phyloP scores from a whole-genome alignment of 2,797 vertebrate genomes.

The Bradypus variegatus region DNA sequence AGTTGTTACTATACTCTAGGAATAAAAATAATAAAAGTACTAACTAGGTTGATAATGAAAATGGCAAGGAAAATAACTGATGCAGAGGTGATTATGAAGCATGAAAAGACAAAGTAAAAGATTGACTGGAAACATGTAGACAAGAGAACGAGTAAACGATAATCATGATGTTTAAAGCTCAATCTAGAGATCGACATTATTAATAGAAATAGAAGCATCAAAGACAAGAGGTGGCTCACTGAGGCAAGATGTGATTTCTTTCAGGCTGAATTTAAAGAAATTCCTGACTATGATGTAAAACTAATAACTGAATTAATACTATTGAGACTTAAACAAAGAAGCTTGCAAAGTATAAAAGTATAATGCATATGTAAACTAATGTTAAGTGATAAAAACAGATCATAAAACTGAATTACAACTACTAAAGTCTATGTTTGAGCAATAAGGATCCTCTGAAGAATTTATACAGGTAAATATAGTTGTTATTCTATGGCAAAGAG shows the following conservation, averaged over 20 bases:
- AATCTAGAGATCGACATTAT: neutral
- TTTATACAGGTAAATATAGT: neutral
- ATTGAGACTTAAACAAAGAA: neutral
- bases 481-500: neutral
- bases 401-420: conserved; percentile 24
- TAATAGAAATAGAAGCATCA: conserved; percentile 21
- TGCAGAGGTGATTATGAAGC: conserved; percentile 2
- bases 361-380: neutral
- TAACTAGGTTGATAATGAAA: neutral
- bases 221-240: neutral
- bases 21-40: conserved; percentile 12
- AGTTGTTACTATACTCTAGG: neutral
- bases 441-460: conserved; percentile 5
- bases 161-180: conserved; percentile 17
- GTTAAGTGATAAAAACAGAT: neutral
- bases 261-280: conserved; percentile 14
- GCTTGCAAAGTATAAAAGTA: neutral
- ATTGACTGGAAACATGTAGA: neutral
- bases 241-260: conserved; percentile 15
- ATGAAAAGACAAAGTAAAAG: neutral
- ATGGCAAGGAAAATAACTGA: neutral
- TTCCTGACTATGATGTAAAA: conserved; percentile 18
- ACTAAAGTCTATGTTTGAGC: neutral
- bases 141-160: neutral
- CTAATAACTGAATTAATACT: neutral